Conservation (phyloP, 2,888 invertebrate genomes). For the Cephus spinipes region DNA sequence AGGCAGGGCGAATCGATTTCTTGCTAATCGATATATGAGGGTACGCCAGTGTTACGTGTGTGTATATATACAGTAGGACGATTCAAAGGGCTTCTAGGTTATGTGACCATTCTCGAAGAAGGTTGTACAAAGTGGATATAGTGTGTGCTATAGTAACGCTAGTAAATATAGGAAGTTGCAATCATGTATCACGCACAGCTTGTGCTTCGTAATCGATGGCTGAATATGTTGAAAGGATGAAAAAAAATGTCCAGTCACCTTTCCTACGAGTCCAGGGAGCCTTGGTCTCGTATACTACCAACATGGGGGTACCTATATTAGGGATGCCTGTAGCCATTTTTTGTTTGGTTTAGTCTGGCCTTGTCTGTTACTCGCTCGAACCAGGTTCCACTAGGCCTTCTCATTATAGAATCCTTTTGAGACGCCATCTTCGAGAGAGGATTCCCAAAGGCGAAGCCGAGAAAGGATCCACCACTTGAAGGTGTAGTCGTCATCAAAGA, state of each 20-base stretch:
- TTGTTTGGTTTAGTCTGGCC: slow-evolving; percentile 9
- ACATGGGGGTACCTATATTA: not conserved
- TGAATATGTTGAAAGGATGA: slow-evolving; percentile 1
- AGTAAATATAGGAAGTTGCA: not conserved
- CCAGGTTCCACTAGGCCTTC: not conserved
- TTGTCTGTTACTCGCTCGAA: not conserved
- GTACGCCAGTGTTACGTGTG: not conserved
- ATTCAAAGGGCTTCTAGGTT: not conserved
- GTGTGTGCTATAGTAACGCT: not conserved
- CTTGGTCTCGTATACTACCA: not conserved
- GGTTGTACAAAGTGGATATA: not conserved
- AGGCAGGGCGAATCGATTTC: not conserved
- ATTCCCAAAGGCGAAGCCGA: slow-evolving; percentile 4
- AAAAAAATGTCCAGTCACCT: slow-evolving; percentile 18
- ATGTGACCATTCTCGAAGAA: not conserved
- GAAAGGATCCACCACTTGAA: not conserved
- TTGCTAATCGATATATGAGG: not conserved
- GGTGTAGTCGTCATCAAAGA: not conserved
- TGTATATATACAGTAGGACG: not conserved
- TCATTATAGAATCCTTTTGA: slow-evolving; percentile 9
- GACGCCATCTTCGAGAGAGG: slow-evolving; percentile 12
- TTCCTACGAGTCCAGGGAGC: slow-evolving; percentile 6
- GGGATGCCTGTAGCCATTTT: slow-evolving; percentile 11
- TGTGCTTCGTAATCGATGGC: slow-evolving; percentile 15
- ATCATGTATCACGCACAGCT: not conserved